Evolutionary conservation across 2,797 vertebrate genomes (phyloP).

Genomic region (Taeniopygia guttata): DNA sequence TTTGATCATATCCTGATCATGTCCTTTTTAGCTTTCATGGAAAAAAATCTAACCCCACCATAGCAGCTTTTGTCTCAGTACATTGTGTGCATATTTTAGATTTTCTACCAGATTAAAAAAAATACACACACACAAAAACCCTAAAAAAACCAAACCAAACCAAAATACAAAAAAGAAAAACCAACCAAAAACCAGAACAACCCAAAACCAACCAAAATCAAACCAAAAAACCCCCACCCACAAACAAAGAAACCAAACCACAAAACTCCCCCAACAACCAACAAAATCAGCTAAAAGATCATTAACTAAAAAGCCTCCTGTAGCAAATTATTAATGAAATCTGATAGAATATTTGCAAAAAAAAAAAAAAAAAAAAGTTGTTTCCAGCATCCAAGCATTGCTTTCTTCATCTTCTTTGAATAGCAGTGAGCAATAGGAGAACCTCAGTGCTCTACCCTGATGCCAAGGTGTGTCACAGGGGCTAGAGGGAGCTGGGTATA

Average conservation of each 20-base stretch:
- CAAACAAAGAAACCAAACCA: background rate
- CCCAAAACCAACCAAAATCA: background rate
- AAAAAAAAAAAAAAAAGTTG: background rate
- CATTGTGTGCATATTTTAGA: background rate
- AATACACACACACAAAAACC: rapidly evolving
- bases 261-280: rapidly evolving
- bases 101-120: background rate
- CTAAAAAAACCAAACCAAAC: background rate
- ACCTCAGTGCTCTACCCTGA: background rate
- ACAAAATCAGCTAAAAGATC: background rate
- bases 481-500: background rate
- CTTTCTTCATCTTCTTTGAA: background rate
- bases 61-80: background rate
- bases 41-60: rapidly evolving
- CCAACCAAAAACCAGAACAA: too few species aligned
- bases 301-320: background rate
- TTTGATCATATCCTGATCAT: background rate
- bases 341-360: background rate
- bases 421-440: background rate
- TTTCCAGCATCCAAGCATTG: background rate
- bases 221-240: background rate
- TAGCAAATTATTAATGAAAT: background rate
- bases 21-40: slow-evolving; percentile 6
- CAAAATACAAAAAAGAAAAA: too few species aligned
- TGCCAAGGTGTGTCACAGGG: background rate